Base-by-base conservation (phyloP, 2,797 vertebrate species). In the Megalops cyprinoides region DNA sequence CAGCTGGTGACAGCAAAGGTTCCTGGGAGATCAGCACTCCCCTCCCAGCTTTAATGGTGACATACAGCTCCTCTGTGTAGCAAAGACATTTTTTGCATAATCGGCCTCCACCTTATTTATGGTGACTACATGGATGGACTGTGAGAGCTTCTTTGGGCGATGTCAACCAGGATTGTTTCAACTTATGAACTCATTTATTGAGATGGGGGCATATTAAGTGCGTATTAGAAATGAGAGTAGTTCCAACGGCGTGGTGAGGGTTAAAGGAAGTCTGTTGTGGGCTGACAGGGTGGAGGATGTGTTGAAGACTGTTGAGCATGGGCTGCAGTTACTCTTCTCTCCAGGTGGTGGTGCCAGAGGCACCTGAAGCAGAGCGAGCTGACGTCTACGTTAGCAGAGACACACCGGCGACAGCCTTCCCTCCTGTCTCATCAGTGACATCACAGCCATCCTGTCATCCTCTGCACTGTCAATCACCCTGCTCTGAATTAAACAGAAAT, bases 31-130 rank as follows among this genome's bases (percentile, higher is more conserved):
- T 25, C 14, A 53, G 58, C 71, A 28, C 34, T 60, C 34, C 34
- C 71, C 44, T 82, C 46, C 58, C 44, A 48, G 81, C 67, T 82
- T 60, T 49, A 58, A 56, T 53, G 31, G 28, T 28, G 15, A 46
- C 20, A 48, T 62, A 31, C 69, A 42, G 53, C 6, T 53, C 28
- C 56, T n/a, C 20, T 25, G 14, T 46, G 31, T 80, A 55, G 44
- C 67, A 44, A 46, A 49, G 25, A 37, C 51, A 42, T 6, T 67
- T 80, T 37, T 48, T 34, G 37, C 60, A 42, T 62, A 9, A 75
- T 75, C 71, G 51, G 44, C 51, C 34, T 62, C 58, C 9, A 42
- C 20, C 56, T 58, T 81, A 76, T 81, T 80, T 76, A 76, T 76
- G 76, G 79, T 39, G 76, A 76, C 28, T 2, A 44, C 37, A 23